Evolutionary conservation across 2,113 vertebrate species (phyloP), one percentile per base, ranked within the genome.

Genomic region (Opisthocomus hoazin): DNA sequence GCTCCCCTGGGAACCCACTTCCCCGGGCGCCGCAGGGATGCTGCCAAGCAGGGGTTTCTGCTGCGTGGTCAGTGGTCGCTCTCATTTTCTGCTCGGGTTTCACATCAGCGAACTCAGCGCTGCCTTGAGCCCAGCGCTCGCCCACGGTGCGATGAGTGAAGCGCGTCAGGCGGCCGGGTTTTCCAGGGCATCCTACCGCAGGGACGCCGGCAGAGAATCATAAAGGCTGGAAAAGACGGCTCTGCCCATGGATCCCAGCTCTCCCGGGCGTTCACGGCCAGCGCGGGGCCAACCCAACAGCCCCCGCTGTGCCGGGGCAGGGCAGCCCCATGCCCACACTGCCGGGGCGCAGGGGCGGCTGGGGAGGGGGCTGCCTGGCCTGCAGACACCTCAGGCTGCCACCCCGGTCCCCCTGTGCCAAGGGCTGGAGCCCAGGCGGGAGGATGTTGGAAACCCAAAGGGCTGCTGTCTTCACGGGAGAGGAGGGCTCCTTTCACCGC

Each of bases 391-490:
- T 50, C 18, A 1, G 34, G 70, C n/a, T 48, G 51, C 41, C 0
- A 2, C 36, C 36, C 41, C 0, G 0, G 29, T 12, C 15, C 75
- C 1, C 10, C 27, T 4, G 1, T 1, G 34, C 43, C 0, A 0
- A n/a, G 43, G 36, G 48, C 39, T 51, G 60, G 32, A 68, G 66
- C 73, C 69, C 78, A 12, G 65, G 36, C 4, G 1, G 27, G 51
- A 56, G 36, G 41, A 14, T 5, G 24, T 6, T 6, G 8, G 48
- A 68, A 61, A 46, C 11, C 34, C 34, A 2, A 26, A 57, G 30
- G 10, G 54, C 11, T 41, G 30, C 9, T 16, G 36, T 10, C 71
- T 37, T 16, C 36, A 9, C 0, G 1, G 23, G 43, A 46, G 12
- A 29, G 30, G 37, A 46, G 13, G 32, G 21, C n/a, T 36, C 12